Evolutionary conservation across 2,797 vertebrate genomes (phyloP), one percentile per base, ranked within the genome.

Genomic region (Miichthys miiuy): DNA sequence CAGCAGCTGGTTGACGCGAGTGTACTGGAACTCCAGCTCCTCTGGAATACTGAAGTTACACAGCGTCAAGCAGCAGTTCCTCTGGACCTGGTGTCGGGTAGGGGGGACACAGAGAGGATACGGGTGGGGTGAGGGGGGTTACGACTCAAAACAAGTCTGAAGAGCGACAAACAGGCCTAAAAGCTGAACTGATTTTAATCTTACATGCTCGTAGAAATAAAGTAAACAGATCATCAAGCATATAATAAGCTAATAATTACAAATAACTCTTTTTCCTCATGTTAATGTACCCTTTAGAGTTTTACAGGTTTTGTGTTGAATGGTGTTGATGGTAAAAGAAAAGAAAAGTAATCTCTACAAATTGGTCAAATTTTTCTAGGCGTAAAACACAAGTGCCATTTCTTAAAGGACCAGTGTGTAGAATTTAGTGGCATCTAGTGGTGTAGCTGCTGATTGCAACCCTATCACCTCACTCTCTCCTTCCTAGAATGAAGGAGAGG

Each of bases 1-100:
- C 80, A 99, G 96, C 72, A 99, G 95, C 92, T 97, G 96, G 0
- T 98, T 99, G 57, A 99, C 98, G 0, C 98, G 93, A 20, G 94
- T 96, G 88, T 99, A 99, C 95, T 99, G 97, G 91, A 99, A 99
- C 82, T 99, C 98, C 83, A 99, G 94, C 90, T 99, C 98, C 83
- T 99, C 98, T 0, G 98, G 98, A 82, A 99, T 99, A 88, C 96
- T 98, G 93, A 99, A 99, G 95, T 99, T 99, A 79, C 98, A 99
- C 67, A 99, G 95, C 0, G 98, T 99, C 91, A 99, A 90, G 91
- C 98, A 99, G 93, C 98, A 99, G 94, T 99, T 99, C 82, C 98
- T 95, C 92, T 99, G 98, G 42, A 99, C 98, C 98, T 99, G 87
- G 21, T 16, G 10, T 0, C 30, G 58, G 18, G 4, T 8, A 34